Evolutionary conservation across 2,797 vertebrate genomes (phyloP), one percentile per base, ranked within the genome.

Genomic region (Mallotus villosus): DNA sequence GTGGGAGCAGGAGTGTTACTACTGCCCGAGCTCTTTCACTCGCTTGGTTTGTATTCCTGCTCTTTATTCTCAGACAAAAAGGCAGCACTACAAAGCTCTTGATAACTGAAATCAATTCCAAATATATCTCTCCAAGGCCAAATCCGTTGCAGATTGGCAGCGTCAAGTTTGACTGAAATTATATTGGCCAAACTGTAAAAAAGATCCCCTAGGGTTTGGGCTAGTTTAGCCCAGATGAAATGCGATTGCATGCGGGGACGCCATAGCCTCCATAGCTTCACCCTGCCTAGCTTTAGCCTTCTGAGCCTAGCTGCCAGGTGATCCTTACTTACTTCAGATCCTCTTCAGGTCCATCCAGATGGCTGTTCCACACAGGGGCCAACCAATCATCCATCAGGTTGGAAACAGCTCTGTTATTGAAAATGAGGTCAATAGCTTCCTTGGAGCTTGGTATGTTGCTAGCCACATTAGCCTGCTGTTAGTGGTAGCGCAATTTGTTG

Each of bases 341-440:
- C 87, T 85, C 81, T 90, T 91, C 87, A 89, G 41, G 87, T 90
- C 87, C 83, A 85, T 90, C 71, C 82, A 93, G 92, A 91, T 92
- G 92, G 92, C 80, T 81, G 77, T 91, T 86, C 90, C 53, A 21
- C 87, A 90, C 78, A 86, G 89, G 87, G 85, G 91, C 88, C 89
- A 92, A 84, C 78, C 77, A 93, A 94, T 95, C 91, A 89, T 90
- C 82, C 79, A 92, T 91, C 82, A 79, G 62, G 94, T 88, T 86
- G 89, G 83, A 94, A 94, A 90, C 79, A 84, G 87, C 86, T 90
- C 85, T 89, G 88, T 91, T 89, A 92, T 92, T 95, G 94, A 95
- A 95, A 95, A 94, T 88, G 90, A 84, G 84, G 93, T 94, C 95
- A 95, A 94, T 92, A 92, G 93, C 93, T 94, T 93, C 91, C 89